Percentiles rank a stretch among this genome's conserved stretches.
phyloP scores from a whole-genome alignment of 2,888 invertebrate genomes.

The Leucozona laternaria region DNA sequence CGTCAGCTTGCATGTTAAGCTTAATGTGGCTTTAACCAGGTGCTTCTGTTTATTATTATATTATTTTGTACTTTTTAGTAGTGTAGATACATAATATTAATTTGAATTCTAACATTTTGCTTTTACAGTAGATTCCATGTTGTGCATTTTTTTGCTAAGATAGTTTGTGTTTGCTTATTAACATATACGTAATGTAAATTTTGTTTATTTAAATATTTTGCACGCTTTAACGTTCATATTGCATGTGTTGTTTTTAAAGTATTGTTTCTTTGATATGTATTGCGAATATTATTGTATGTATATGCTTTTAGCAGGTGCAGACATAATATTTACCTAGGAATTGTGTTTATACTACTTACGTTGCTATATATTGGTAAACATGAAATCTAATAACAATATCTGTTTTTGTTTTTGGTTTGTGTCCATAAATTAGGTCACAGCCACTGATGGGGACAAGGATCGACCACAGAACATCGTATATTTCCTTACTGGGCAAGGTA shows the following conservation, averaged over 20 bases:
- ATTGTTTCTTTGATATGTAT: background rate
- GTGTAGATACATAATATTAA: background rate
- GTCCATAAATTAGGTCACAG: constrained; percentile 90
- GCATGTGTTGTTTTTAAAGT: background rate
- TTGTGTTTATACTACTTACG: background rate
- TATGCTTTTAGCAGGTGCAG: background rate
- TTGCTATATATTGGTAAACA: constrained; percentile 15
- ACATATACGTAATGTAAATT: too few species aligned
- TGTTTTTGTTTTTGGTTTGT: constrained; percentile 24
- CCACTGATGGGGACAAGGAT: constrained; percentile 97
- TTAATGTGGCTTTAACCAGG: background rate
- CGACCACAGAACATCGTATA: constrained; percentile 97
- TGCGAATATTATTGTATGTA: background rate
- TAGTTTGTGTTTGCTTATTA: background rate
- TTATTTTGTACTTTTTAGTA: background rate
- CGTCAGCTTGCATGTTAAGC: background rate
- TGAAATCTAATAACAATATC: constrained; percentile 44
- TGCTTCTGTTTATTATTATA: constrained; percentile 9
- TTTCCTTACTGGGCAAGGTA: constrained; percentile 97
- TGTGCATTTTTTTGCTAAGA: background rate
- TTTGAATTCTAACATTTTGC: background rate
- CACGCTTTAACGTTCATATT: background rate
- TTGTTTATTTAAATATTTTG: constrained; percentile 1
- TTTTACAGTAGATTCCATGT: background rate
- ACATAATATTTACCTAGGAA: background rate